Percentiles rank a stretch among this genome's conserved stretches.
Conservation (phyloP, 2,113 vertebrate genomes). For the Echinops telfairi region DNA sequence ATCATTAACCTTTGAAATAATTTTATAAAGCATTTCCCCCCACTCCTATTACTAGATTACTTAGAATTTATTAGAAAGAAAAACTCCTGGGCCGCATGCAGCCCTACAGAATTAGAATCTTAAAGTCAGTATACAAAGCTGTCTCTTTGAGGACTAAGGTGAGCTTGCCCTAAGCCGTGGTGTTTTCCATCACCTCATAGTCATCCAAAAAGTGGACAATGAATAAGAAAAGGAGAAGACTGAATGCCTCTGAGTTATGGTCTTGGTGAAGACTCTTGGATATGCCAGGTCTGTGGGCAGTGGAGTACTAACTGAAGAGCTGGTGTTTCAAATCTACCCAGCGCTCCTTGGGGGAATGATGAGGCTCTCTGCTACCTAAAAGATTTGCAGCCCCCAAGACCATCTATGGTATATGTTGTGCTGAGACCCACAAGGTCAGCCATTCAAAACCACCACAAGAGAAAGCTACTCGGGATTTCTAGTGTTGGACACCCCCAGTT, state of each 20-base stretch:
- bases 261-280: background rate
- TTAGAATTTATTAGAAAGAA: conserved; percentile 12
- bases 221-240: background rate
- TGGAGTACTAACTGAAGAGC: too few species aligned
- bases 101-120: conserved; percentile 7
- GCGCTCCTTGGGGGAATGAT: too few species aligned
- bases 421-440: too few species aligned
- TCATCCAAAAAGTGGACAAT: background rate
- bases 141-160: background rate
- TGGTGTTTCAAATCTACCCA: too few species aligned
- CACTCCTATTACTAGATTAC: background rate
- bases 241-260: background rate
- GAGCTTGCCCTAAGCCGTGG: background rate
- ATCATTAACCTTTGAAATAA: background rate
- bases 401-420: too few species aligned
- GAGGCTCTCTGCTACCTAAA: too few species aligned
- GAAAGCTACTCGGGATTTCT: too few species aligned
- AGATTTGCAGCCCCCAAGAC: too few species aligned
- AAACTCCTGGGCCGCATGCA: background rate
- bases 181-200: background rate
- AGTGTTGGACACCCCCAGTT: too few species aligned
- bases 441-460: too few species aligned
- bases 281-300: background rate
- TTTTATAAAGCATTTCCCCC: background rate
- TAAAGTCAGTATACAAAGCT: background rate